Percentiles rank a stretch among this genome's conserved stretches.
Evolutionary conservation across 2,797 vertebrate genomes (phyloP).

Genomic region (Bothrops alternatus): DNA sequence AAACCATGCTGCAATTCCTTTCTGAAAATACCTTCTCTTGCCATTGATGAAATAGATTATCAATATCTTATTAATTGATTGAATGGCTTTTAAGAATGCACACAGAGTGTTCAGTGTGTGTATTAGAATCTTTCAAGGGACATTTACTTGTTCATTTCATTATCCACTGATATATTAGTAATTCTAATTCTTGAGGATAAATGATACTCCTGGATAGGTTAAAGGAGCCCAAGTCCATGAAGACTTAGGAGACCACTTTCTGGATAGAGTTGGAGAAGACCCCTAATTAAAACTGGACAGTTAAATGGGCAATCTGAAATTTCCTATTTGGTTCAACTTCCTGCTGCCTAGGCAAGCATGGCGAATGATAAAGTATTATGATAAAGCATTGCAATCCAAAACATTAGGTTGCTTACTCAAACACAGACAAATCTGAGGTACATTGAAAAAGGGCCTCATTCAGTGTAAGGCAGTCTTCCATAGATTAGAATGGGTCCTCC

Average conservation of each 20-base stretch:
- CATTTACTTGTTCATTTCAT: slow-evolving; percentile 42
- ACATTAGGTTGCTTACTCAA: neutral
- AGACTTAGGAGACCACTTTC: neutral
- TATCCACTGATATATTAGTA: slow-evolving; percentile 17
- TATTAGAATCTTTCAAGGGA: slow-evolving; percentile 43
- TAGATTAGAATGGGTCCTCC: neutral
- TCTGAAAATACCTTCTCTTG: slow-evolving; percentile 63
- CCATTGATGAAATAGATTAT: slow-evolving; percentile 68
- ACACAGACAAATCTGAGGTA: neutral
- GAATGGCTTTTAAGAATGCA: slow-evolving; percentile 42
- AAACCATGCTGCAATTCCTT: slow-evolving; percentile 64
- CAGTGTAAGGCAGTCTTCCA: neutral
- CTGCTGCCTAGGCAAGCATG: neutral
- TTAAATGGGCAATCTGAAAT: neutral
- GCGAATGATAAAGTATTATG: neutral
- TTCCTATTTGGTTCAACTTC: neutral
- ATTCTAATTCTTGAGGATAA: neutral
- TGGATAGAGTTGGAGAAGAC: neutral
- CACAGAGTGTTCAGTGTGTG: slow-evolving; percentile 45
- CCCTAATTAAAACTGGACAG: neutral
- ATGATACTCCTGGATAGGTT: neutral
- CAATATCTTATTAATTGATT: slow-evolving; percentile 58
- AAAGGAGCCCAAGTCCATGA: neutral
- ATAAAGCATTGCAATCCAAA: neutral
- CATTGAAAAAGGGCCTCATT: too few species aligned